These are phyloP conservation scores for Phyllotreta cruciferae DNA, from an alignment of 2,888 invertebrate genomes.

Conservation along the genomic window DNA sequence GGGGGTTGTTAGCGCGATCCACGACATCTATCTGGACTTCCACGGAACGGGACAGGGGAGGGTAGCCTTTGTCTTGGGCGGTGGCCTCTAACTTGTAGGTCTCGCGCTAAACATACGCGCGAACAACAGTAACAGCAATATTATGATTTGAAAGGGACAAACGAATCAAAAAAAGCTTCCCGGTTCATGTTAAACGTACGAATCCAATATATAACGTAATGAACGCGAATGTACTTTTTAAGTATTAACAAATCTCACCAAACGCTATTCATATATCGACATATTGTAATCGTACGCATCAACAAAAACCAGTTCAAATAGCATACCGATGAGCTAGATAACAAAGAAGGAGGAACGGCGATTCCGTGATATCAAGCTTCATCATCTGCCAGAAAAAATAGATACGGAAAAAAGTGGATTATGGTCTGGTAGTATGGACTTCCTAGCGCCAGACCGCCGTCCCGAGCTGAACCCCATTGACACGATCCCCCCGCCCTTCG, in stretches of 20 bases:
- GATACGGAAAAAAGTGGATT: constrained; percentile 39
- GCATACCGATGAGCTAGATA: constrained; percentile 4
- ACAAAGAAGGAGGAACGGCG: neutral
- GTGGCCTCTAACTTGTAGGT: constrained; percentile 98
- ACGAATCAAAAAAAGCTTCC: constrained; percentile 22
- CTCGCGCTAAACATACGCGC: constrained; percentile 74
- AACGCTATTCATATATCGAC: neutral
- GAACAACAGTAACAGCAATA: constrained; percentile 38
- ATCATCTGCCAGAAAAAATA: constrained; percentile 18
- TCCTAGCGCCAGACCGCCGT: constrained; percentile 45
- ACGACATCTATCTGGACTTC: constrained; percentile 99
- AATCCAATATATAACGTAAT: constrained; percentile 4
- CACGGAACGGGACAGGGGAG: constrained; percentile 94
- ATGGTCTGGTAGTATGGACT: constrained; percentile 45
- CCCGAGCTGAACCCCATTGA: constrained; percentile 52
- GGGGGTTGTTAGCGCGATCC: constrained; percentile 97
- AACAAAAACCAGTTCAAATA: neutral
- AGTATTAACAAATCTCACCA: neutral
- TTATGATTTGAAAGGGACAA: constrained; percentile 38
- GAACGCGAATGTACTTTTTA: neutral
- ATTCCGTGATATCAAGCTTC: constrained; percentile 1
- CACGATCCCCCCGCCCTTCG: constrained; percentile 50
- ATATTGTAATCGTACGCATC: constrained; percentile 4
- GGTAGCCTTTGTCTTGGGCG: constrained; percentile 97
- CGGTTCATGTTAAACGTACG: constrained; percentile 4